Evolutionary conservation across 1,140 invertebrate genomes (phyloP), one percentile per base, ranked within the genome.

Genomic region (Drosophila watanabei): DNA sequence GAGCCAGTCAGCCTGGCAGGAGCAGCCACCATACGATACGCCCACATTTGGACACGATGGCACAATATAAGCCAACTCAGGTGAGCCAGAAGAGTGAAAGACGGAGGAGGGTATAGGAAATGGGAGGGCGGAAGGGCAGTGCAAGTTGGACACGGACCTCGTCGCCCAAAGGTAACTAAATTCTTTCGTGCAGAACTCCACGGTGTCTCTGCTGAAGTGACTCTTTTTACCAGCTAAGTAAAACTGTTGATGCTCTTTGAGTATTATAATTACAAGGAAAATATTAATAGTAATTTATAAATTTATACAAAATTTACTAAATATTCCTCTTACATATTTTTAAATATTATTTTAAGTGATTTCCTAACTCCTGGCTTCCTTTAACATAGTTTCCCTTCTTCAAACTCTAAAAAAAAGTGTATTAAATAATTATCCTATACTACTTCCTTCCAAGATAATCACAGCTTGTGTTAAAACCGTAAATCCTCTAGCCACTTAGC

Each of bases 131-230:
- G 46, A 35, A 49, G 46, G 39, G 46, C 56, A 43, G 18, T 61
- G 61, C 32, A 75, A 48, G 37, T 28, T 61, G 63, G 68, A 72
- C 59, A 32, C 30, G 10, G 49, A 33, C 49, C 30, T 56, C 32
- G 62, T 45, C 52, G 73, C 39, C 66, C 63, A 76, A 83, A 86
- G 86, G 86, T 77, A 89, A 80, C 86, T 81, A 86, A 89, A 89
- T 77, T 90, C 86, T 90, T 86, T 89, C 86, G 86, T 90, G 86
- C 86, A 90, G 86, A 89, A 89, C 86, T 80, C 72, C 64, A 64
- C 54, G 77, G 33, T 70, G 73, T 64, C 65, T 62, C 75, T 57
- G 73, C 37, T 32, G 8, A 28, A 35, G 35, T 28, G 10, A 51
- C 4, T 24, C 6, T 3, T 57, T 28, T n/a, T n/a, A n/a, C n/a